A percentile compares a stretch with the other conserved stretches of the same genome.
Conservation (phyloP, 1,140 invertebrate genomes). For the Drosophila cardini region DNA sequence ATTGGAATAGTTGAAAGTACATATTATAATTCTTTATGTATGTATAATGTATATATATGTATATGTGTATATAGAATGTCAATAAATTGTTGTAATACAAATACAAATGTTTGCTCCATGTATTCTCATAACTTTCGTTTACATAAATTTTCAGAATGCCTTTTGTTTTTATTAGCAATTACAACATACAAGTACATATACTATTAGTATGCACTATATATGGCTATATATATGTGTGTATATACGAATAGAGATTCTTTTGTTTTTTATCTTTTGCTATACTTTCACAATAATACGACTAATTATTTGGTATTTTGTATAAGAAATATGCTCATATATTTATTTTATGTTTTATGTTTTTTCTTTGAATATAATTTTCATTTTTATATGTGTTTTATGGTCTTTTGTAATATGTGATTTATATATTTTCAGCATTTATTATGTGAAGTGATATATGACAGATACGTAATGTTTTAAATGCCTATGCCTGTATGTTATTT, state of each 20-base stretch:
- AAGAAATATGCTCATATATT: conserved; percentile 44
- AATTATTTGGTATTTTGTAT: conserved; percentile 57
- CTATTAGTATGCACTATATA: conserved; percentile 20
- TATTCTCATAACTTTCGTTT: background rate
- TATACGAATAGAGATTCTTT: conserved; percentile 5
- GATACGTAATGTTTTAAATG: conserved; percentile 29
- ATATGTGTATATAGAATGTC: conserved; percentile 49
- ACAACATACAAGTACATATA: conserved; percentile 68
- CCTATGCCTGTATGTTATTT: conserved; percentile 5
- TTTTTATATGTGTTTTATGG: conserved; percentile 44
- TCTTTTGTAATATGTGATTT: conserved; percentile 37
- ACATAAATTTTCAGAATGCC: conserved; percentile 19
- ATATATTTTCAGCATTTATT: conserved; percentile 47
- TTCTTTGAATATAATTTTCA: conserved; percentile 56
- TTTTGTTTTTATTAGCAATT: conserved; percentile 48
- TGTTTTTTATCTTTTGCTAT: conserved; percentile 45
- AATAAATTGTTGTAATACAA: conserved; percentile 28
- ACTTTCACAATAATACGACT: conserved; percentile 77
- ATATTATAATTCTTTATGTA: conserved; percentile 40
- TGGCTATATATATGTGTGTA: conserved; percentile 6
- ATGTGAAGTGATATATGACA: conserved; percentile 63
- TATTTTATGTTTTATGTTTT: conserved; percentile 45
- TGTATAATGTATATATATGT: conserved; percentile 51
- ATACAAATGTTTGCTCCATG: conserved; percentile 19
- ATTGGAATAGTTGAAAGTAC: conserved; percentile 61